Evolutionary conservation across 2,888 invertebrate species (phyloP), one percentile per base, ranked within the genome.

Genomic region (Leptarthrus brevirostris): DNA sequence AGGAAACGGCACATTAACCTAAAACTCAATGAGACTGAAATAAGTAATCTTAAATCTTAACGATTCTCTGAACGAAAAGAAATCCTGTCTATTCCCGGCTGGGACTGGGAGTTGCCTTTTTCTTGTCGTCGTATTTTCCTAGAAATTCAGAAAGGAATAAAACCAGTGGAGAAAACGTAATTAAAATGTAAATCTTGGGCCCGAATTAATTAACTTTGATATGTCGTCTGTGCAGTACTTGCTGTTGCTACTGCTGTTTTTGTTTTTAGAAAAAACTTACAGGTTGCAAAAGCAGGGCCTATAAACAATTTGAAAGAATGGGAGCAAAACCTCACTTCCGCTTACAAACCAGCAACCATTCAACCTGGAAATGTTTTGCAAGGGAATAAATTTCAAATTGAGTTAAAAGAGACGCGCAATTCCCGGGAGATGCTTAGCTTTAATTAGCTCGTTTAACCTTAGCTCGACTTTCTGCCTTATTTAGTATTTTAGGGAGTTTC

Each of bases 171-270:
- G 73, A 66, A 64, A 64, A 71, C 52, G 73, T 73, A 75, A 75
- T 75, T 75, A 75, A 75, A 75, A 75, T 75, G 75, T 75, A 75
- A 75, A 75, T 75, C 58, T 61, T 54, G 36, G 73, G 47, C 73
- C 75, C 64, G 70, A 75, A 75, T 70, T 75, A 75, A 75, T 73
- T 75, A 64, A 71, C 73, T 73, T 73, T 52, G 44, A 71, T 71
- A 71, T 54, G 69, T 69, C 52, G 69, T 52, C 69, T 34, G 52
- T 34, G 52, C 52, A 34, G 18, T 34, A 14, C 22, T 20, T 52
- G 16, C 16, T 22, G 8, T 52, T 6, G 16, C 18, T 22, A 16
- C 14, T 18, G 8, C 5, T 20, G 20, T 20, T 5, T 16, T 26
- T 30, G 8, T 36, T 34, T 6, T 22, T 2, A n/a, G 6, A 24